phyloP scores from a whole-genome alignment of 2,888 invertebrate species.

The Cryptops parisi region DNA sequence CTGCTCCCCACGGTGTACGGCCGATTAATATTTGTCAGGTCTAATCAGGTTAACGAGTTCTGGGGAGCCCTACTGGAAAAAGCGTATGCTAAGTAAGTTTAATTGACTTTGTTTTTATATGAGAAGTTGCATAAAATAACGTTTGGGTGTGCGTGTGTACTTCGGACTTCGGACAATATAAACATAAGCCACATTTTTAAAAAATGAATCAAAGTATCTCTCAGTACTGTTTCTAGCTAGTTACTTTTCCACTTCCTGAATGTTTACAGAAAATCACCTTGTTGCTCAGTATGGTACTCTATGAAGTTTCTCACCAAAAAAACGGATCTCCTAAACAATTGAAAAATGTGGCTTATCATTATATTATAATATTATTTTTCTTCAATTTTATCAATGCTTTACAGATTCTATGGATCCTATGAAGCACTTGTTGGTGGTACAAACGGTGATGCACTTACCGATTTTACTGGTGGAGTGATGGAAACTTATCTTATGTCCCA shows the following conservation, averaged over 20 bases:
- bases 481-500: slow-evolving; percentile 81
- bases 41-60: slow-evolving; percentile 76
- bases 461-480: slow-evolving; percentile 91
- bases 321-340: too few species aligned
- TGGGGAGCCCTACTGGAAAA: slow-evolving; percentile 93
- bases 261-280: too few species aligned
- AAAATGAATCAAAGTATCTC: too few species aligned
- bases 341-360: too few species aligned
- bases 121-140: too few species aligned
- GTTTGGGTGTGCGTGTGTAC: too few species aligned
- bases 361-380: neutral
- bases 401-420: slow-evolving; percentile 84
- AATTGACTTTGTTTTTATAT: neutral
- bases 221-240: too few species aligned
- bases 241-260: slow-evolving; percentile 13
- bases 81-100: slow-evolving; percentile 68
- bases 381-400: slow-evolving; percentile 13
- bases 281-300: too few species aligned
- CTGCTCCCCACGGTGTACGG: slow-evolving; percentile 73
- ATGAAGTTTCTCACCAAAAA: too few species aligned
- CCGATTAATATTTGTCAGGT: slow-evolving; percentile 65
- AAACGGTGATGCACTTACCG: slow-evolving; percentile 97
- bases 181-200: too few species aligned
- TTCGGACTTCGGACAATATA: neutral
- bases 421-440: slow-evolving; percentile 94